Percentiles rank a stretch among this genome's conserved stretches.
Evolutionary conservation across 1,140 invertebrate species (phyloP).

Genomic region (Philopotamus ludificatus): DNA sequence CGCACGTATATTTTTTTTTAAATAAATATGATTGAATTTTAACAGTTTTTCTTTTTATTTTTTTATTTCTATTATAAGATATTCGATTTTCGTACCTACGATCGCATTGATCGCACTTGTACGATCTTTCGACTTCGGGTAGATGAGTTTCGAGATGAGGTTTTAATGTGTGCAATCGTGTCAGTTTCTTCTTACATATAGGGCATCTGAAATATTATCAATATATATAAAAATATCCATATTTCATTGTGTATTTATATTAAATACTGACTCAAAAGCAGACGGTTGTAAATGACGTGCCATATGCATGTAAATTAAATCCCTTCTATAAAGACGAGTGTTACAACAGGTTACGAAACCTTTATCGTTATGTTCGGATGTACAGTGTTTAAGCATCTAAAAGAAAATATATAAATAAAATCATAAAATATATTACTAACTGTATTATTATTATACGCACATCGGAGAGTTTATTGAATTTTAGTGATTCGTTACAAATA

Average conservation of each 20-base stretch:
- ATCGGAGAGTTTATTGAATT: conserved; percentile 16
- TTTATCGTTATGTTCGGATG: conserved; percentile 19
- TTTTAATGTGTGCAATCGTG: neutral
- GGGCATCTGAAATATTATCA: conserved; percentile 5
- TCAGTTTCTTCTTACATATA: conserved; percentile 5
- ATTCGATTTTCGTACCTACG: conserved; percentile 6
- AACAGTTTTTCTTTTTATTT: no score
- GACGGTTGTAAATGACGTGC: conserved; percentile 32
- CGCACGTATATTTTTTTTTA: no score
- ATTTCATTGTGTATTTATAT: neutral
- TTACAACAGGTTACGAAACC: conserved; percentile 35
- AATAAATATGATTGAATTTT: no score
- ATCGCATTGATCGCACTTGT: conserved; percentile 13
- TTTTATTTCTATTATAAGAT: neutral
- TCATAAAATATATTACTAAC: neutral
- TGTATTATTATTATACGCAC: neutral
- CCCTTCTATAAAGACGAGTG: conserved; percentile 15
- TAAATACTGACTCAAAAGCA: conserved; percentile 29
- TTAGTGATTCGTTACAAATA: neutral
- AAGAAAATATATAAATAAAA: conserved; percentile 12
- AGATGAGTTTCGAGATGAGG: conserved; percentile 7
- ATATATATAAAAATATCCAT: no score
- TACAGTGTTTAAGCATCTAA: conserved; percentile 32
- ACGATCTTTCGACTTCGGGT: conserved; percentile 7
- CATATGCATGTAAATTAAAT: conserved; percentile 32